Conservation (phyloP, 1,140 invertebrate genomes). For the Camponotus floridanus region DNA sequence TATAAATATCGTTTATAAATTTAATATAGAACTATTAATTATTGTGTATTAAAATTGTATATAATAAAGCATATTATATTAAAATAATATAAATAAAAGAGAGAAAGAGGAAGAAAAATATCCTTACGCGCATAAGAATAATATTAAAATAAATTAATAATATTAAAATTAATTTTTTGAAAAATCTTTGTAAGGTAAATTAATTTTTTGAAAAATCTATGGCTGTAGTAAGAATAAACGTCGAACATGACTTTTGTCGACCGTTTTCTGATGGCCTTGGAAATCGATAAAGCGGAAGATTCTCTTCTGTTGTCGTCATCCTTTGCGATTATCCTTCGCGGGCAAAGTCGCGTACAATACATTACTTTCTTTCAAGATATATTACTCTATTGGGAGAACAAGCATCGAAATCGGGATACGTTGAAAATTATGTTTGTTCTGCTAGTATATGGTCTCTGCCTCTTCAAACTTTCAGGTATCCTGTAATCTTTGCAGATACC, state of each 20-base stretch:
- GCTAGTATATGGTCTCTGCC: constrained; percentile 29
- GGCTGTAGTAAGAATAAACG: constrained; percentile 33
- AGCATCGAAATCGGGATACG: constrained; percentile 63
- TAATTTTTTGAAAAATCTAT: neutral
- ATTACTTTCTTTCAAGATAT: constrained; percentile 62
- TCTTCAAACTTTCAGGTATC: constrained; percentile 24
- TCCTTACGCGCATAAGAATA: too few relatives aligned
- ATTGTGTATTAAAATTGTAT: neutral
- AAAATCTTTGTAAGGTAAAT: neutral
- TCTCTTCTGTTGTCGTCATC: constrained; percentile 25
- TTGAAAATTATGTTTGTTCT: constrained; percentile 66
- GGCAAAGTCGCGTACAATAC: constrained; percentile 57
- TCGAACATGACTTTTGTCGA: constrained; percentile 27
- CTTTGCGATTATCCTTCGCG: constrained; percentile 50
- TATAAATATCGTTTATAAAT: neutral
- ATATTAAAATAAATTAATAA: too few relatives aligned
- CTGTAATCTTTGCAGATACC: constrained; percentile 29
- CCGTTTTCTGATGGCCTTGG: constrained; percentile 17
- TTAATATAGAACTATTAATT: neutral
- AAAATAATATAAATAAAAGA: neutral
- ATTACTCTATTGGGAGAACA: constrained; percentile 60
- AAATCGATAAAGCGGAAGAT: constrained; percentile 42
- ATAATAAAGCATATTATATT: too few relatives aligned
- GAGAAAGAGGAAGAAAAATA: too few relatives aligned
- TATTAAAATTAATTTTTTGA: too few relatives aligned